Base-by-base conservation (phyloP, 1,140 invertebrate species). In the Whitmania pigra region DNA sequence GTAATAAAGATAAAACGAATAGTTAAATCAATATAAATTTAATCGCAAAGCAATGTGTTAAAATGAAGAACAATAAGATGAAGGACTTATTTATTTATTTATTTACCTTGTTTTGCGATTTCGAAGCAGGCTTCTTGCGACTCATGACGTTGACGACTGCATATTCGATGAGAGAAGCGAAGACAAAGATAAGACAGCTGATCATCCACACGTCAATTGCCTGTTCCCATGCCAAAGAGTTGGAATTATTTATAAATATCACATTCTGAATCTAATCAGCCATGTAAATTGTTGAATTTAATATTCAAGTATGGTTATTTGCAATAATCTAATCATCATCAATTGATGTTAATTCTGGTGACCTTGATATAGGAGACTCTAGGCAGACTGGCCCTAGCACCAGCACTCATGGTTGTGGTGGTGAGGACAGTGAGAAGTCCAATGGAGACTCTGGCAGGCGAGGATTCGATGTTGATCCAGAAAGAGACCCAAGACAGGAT, bases 401-500 rank as follows among this genome's bases (percentile, higher is more conserved):
- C 75, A 53, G 73, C 72, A 63, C 73, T 75, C 71, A 76, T 75
- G 4, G 76, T 76, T 11, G 75, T 76, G 13, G 80, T 76, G n/a
- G 80, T 81, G 3, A 81, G 73, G 20, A 81, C 75, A 29, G 75
- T 77, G 25, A 76, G 71, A 17, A 76, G 71, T 36, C 79, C 78
- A 15, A 81, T 75, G 4, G 80, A 77, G 25, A 85, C 84, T 73
- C 86, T 77, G 6, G 84, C 85, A 7, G 85, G 83, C 20, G 84
- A 83, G 73, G 85, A 85, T 60, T 84, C 81, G 54, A 85, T 82
- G 74, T 86, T 85, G 72, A 86, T 85, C 91, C 92, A 95, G 80
- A 95, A 94, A 0, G 90, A 92, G 0, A 95, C 92, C 91, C 92
- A 96, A 0, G 90, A 93, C 0, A 95, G 83, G 0, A 94, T 90